phyloP scores from a whole-genome alignment of 1,140 invertebrate genomes.

The Monochamus saltuarius region DNA sequence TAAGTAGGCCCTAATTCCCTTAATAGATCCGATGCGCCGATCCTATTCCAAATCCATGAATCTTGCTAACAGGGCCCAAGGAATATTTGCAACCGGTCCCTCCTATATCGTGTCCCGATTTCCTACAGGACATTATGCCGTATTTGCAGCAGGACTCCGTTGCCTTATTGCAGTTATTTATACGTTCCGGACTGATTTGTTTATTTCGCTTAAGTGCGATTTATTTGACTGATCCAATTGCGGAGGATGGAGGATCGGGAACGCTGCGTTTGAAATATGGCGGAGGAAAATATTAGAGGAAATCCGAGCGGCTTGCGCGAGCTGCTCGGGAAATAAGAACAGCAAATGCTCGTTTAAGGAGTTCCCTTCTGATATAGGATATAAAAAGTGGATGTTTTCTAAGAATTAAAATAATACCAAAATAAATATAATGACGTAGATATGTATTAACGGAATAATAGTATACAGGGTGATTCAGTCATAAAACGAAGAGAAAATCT shows the following conservation, averaged over 20 bases:
- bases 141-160: constrained; percentile 4
- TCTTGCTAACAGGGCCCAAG: constrained; percentile 13
- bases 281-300: no score
- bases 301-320: no score
- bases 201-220: constrained; percentile 20
- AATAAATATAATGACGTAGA: no score
- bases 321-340: no score
- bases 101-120: constrained; percentile 33
- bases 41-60: constrained; percentile 10
- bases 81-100: constrained; percentile 31
- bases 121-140: constrained; percentile 27
- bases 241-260: not conserved
- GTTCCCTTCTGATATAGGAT: no score
- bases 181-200: constrained; percentile 23
- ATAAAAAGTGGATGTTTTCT: no score
- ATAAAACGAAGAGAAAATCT: no score
- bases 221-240: constrained; percentile 18
- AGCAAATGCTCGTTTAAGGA: no score
- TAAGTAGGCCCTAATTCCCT: constrained; percentile 10
- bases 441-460: no score
- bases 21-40: constrained; percentile 4
- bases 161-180: constrained; percentile 28
- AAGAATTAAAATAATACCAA: no score
- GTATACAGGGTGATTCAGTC: no score
- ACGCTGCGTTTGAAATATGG: no score